Percentiles rank a stretch among this genome's conserved stretches.
These are phyloP conservation scores for Pristionchus maxplancki DNA, from an alignment of 2,888 invertebrate genomes.

Conservation along the genomic window DNA sequence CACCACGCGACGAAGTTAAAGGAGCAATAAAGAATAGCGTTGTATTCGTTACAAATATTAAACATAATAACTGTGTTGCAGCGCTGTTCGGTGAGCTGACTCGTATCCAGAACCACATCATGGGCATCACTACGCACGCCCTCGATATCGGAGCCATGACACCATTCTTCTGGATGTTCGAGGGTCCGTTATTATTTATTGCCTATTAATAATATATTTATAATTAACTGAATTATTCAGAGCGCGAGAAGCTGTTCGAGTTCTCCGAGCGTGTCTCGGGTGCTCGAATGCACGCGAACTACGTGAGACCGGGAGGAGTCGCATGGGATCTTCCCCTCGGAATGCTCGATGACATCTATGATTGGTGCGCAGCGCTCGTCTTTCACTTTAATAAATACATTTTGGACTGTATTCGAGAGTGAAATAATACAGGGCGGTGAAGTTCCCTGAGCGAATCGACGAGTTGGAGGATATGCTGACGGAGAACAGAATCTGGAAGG, in stretches of 20 bases:
- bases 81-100: slow-evolving; percentile 96
- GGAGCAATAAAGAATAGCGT: too few relatives aligned
- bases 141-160: slow-evolving; percentile 97
- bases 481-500: slow-evolving; percentile 93
- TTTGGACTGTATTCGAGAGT: not conserved
- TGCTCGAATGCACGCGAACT: slow-evolving; percentile 98
- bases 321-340: slow-evolving; percentile 93
- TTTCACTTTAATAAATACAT: too few relatives aligned
- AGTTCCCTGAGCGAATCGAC: slow-evolving; percentile 92
- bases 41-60: not conserved
- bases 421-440: slow-evolving; percentile 75
- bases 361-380: slow-evolving; percentile 83
- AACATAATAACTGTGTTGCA: slow-evolving; percentile 78
- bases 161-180: slow-evolving; percentile 99
- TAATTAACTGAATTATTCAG: slow-evolving; percentile 78
- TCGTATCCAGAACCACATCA: slow-evolving; percentile 94
- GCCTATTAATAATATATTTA: not conserved
- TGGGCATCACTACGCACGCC: slow-evolving; percentile 97
- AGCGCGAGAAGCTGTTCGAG: slow-evolving; percentile 87
- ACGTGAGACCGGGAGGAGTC: slow-evolving; percentile 97
- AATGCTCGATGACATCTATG: slow-evolving; percentile 95
- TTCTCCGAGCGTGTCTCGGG: slow-evolving; percentile 98
- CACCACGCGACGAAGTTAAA: too few relatives aligned
- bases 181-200: slow-evolving; percentile 80
- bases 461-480: slow-evolving; percentile 96